These are phyloP conservation scores for Heterocephalus glaber DNA, from an alignment of 2,113 vertebrate genomes.

Conservation along the genomic window DNA sequence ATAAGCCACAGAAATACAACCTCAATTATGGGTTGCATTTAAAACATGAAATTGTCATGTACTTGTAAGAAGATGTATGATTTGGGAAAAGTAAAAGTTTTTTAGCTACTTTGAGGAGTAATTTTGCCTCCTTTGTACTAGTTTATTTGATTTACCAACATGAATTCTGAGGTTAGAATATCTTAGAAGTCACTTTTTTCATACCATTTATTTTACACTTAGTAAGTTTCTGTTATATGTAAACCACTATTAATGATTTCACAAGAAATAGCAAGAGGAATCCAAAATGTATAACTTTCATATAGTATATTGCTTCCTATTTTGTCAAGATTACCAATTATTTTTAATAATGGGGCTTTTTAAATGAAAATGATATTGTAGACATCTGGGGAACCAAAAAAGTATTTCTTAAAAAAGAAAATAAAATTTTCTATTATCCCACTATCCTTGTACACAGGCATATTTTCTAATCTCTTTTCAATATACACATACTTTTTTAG, in stretches of 20 bases:
- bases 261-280: not conserved
- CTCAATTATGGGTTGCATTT: not conserved
- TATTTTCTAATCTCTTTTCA: slow-evolving; percentile 17
- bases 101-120: not conserved
- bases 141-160: not conserved
- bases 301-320: not conserved
- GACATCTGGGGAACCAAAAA: not conserved
- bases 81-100: slow-evolving; percentile 50
- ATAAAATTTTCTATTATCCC: not conserved
- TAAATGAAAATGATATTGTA: not conserved
- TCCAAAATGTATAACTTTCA: not conserved
- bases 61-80: not conserved
- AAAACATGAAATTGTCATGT: not conserved
- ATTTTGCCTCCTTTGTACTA: not conserved
- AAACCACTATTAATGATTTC: not conserved
- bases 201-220: not conserved
- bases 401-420: not conserved
- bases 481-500: not conserved
- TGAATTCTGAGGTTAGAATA: not conserved
- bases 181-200: slow-evolving; percentile 30
- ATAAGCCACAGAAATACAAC: not conserved
- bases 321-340: not conserved
- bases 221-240: not conserved
- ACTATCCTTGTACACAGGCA: not conserved
- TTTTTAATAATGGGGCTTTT: not conserved